Conservation (phyloP, 1,140 invertebrate genomes). For the Polypedilum pembai region DNA sequence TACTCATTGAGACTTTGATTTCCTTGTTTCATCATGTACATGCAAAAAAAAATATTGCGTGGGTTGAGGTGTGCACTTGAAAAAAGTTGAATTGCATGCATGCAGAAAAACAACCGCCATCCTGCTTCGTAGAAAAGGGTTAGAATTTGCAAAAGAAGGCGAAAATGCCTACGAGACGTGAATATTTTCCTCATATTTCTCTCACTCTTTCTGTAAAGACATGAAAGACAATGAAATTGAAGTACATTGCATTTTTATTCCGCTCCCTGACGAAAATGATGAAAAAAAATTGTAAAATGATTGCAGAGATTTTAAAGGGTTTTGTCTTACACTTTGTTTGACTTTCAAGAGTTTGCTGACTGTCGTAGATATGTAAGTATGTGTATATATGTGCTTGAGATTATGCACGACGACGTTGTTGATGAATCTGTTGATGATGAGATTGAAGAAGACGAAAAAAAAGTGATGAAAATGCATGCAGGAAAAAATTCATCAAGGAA, state of each 20-base stretch:
- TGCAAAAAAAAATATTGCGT: background rate
- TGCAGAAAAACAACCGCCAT: background rate
- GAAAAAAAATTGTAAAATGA: background rate
- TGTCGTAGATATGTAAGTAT: background rate
- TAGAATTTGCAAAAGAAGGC: background rate
- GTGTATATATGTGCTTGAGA: background rate
- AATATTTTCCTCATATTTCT: background rate
- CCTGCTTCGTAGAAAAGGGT: background rate
- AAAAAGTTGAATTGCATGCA: slow-evolving; percentile 23
- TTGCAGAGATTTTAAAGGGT: background rate
- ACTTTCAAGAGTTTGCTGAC: slow-evolving; percentile 14
- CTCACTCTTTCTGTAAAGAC: background rate
- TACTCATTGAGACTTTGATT: background rate
- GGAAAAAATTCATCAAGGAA: background rate
- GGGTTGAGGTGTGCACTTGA: slow-evolving; percentile 22
- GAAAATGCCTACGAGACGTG: slow-evolving; percentile 7
- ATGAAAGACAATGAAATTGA: slow-evolving; percentile 7
- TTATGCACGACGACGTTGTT: background rate
- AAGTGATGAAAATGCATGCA: background rate
- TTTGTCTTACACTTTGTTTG: slow-evolving; percentile 12
- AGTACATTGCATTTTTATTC: slow-evolving; percentile 10
- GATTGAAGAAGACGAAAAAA: background rate
- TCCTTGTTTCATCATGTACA: background rate
- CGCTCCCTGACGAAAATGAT: background rate
- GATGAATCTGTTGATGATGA: background rate